Evolutionary conservation across 2,888 invertebrate species (phyloP).

Genomic region (Mantis religiosa): DNA sequence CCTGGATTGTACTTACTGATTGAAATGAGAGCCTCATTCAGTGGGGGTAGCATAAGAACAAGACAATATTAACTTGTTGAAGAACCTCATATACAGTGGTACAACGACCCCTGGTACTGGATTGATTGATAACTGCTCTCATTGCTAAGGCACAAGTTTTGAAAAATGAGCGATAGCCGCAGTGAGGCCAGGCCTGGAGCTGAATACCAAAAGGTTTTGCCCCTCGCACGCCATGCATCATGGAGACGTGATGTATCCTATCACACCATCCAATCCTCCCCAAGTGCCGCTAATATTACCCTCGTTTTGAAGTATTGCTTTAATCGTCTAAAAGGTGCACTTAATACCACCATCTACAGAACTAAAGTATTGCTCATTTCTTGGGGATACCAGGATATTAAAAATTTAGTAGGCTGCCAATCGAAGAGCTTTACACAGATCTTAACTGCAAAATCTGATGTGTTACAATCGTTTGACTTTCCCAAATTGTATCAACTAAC

Average conservation of each 20-base stretch:
- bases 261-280: conserved; percentile 5
- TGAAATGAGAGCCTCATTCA: too few species aligned
- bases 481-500: too few species aligned
- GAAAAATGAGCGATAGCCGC: neutral
- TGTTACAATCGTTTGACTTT: too few species aligned
- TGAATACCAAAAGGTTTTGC: neutral
- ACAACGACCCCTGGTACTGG: neutral
- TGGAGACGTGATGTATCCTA: conserved; percentile 6
- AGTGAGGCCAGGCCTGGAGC: neutral
- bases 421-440: too few species aligned
- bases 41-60: too few species aligned
- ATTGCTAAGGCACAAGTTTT: neutral
- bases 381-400: neutral
- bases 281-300: neutral
- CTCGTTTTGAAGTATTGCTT: conserved; percentile 21
- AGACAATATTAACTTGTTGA: too few species aligned
- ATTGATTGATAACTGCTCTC: conserved; percentile 1
- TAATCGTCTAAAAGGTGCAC: conserved; percentile 29
- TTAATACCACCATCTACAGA: neutral
- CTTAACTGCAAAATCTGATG: too few species aligned
- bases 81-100: too few species aligned
- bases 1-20: too few species aligned
- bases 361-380: neutral
- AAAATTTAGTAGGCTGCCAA: too few species aligned
- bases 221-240: conserved; percentile 11